Evolutionary conservation across 2,888 invertebrate species (phyloP).

Genomic region (Agrochola circellaris): DNA sequence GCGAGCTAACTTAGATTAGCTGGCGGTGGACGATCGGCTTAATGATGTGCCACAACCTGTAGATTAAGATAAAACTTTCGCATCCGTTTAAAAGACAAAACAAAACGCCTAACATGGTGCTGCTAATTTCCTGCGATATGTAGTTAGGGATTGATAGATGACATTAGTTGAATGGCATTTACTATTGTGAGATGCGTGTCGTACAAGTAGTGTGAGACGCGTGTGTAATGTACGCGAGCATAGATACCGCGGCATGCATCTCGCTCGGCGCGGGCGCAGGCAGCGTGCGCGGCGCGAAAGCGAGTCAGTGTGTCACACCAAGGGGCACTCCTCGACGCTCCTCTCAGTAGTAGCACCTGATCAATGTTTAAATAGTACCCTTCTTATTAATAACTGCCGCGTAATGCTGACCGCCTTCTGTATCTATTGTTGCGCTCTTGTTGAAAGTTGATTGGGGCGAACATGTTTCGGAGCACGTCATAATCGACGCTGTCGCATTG

Average conservation of each 20-base stretch:
- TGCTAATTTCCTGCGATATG: background rate
- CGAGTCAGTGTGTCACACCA: constrained; percentile 89
- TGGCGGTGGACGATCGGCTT: too few relatives aligned
- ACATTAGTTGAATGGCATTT: constrained; percentile 57
- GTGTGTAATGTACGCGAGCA: constrained; percentile 59
- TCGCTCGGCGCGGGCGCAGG: constrained; percentile 24
- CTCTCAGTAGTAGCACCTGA: constrained; percentile 74
- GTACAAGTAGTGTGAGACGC: constrained; percentile 46
- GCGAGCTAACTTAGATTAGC: too few relatives aligned
- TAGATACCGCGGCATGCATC: constrained; percentile 54
- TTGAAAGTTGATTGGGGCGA: constrained; percentile 48
- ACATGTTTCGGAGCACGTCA: constrained; percentile 45
- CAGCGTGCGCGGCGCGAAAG: constrained; percentile 78
- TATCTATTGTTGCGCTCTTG: constrained; percentile 36
- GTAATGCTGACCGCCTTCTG: constrained; percentile 48
- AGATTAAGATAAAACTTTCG: background rate
- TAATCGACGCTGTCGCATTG: constrained; percentile 18
- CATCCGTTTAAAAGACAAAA: background rate
- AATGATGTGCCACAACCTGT: background rate
- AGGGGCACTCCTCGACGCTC: constrained; percentile 63
- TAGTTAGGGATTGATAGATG: constrained; percentile 28
- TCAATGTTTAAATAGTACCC: constrained; percentile 73
- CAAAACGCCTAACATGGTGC: background rate
- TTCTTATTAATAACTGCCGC: constrained; percentile 56
- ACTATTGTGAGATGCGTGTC: constrained; percentile 60